Evolutionary conservation across 2,888 invertebrate species (phyloP).

Genomic region (Cloeon dipterum): DNA sequence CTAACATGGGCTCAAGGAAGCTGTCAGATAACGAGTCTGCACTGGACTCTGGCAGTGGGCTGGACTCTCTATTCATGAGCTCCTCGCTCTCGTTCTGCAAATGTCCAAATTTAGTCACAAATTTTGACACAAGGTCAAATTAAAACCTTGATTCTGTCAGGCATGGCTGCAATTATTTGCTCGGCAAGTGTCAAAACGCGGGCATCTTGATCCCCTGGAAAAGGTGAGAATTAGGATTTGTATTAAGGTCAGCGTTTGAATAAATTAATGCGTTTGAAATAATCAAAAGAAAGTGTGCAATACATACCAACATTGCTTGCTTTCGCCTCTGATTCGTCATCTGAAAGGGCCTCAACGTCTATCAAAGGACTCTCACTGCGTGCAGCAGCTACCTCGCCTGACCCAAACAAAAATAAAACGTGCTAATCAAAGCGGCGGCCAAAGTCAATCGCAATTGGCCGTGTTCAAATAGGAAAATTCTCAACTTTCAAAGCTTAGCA

Average conservation of each 20-base stretch:
- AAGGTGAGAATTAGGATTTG: conserved; percentile 2
- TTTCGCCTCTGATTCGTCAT: conserved; percentile 24
- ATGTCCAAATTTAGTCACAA: neutral
- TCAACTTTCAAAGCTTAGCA: neutral
- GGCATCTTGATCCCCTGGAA: conserved; percentile 77
- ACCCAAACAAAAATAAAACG: too few relatives aligned
- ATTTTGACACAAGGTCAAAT: too few relatives aligned
- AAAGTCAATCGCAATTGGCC: too few relatives aligned
- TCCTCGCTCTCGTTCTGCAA: conserved; percentile 54
- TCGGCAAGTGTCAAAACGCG: conserved; percentile 83
- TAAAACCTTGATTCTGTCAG: conserved; percentile 93
- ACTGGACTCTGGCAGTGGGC: conserved; percentile 26
- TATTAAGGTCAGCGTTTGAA: neutral
- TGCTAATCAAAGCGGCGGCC: too few relatives aligned
- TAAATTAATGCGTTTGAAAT: neutral
- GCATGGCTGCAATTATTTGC: conserved; percentile 96
- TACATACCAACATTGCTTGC: conserved; percentile 33
- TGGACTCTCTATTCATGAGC: conserved; percentile 28
- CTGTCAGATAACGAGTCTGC: conserved; percentile 31
- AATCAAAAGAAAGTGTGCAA: neutral
- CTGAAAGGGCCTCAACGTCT: conserved; percentile 40
- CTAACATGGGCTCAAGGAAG: conserved; percentile 47
- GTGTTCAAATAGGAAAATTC: too few relatives aligned
- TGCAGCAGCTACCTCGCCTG: conserved; percentile 39
- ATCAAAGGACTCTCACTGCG: conserved; percentile 37